Conservation (phyloP, 1,140 invertebrate species). For the Lepidurus arcticus region DNA sequence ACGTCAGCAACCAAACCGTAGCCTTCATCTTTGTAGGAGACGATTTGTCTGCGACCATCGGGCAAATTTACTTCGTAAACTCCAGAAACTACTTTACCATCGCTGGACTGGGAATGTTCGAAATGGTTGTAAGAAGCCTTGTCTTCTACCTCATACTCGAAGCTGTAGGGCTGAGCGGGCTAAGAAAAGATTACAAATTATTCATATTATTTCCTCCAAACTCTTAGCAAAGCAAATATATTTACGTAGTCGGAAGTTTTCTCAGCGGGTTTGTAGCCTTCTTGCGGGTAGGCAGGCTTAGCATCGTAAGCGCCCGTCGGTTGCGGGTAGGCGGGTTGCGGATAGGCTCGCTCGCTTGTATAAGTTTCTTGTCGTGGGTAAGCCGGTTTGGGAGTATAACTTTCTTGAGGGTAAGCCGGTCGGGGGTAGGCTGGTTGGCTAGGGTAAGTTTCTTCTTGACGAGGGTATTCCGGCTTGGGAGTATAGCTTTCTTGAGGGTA, state of each 20-base stretch:
- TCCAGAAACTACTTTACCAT: conserved; percentile 43
- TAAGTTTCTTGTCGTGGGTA: not conserved
- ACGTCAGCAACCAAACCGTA: conserved; percentile 22
- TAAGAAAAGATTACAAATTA: not conserved
- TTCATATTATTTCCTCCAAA: not conserved
- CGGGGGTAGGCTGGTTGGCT: not conserved
- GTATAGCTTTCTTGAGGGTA: not conserved
- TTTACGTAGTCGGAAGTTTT: not conserved
- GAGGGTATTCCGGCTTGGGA: not conserved
- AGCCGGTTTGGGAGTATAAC: not conserved
- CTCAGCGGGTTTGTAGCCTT: not conserved
- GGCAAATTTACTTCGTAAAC: conserved; percentile 38
- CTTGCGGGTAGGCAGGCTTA: not conserved
- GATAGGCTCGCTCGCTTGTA: not conserved
- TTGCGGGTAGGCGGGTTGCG: not conserved
- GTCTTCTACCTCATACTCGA: conserved; percentile 52
- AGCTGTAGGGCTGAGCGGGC: conserved; percentile 44
- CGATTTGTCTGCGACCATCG: conserved; percentile 39
- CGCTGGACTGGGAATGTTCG: conserved; percentile 51
- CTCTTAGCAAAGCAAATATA: not conserved
- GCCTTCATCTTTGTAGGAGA: conserved; percentile 36
- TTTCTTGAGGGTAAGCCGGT: not conserved
- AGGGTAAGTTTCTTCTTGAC: not conserved
- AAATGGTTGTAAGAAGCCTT: conserved; percentile 52
- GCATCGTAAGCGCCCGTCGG: not conserved